Evolutionary conservation across 2,888 invertebrate genomes (phyloP).

Genomic region (Masnerella sp.): DNA sequence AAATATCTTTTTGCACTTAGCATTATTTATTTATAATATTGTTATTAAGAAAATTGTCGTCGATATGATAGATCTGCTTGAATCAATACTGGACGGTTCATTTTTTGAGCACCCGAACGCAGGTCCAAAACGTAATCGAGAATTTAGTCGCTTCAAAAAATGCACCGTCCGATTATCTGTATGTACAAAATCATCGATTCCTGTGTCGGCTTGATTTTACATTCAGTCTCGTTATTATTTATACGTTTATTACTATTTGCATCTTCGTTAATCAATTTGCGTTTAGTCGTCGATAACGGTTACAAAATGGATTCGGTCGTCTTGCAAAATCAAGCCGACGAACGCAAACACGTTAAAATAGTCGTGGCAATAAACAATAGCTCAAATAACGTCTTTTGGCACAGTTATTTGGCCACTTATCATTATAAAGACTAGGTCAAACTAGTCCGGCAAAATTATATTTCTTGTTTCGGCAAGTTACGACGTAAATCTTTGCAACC

Average conservation of each 20-base stretch:
- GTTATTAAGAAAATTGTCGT: conserved; percentile 69
- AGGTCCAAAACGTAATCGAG: conserved; percentile 5
- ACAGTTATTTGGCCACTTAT: conserved; percentile 55
- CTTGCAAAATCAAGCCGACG: conserved; percentile 48
- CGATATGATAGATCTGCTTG: conserved; percentile 70
- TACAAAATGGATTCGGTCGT: conserved; percentile 1
- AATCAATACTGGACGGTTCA: conserved; percentile 53
- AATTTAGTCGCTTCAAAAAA: conserved; percentile 40
- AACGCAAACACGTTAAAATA: conserved; percentile 21
- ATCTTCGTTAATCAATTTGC: conserved; percentile 25
- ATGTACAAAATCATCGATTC: conserved; percentile 47
- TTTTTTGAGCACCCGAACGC: conserved; percentile 36
- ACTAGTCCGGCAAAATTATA: conserved; percentile 47
- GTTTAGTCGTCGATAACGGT: conserved; percentile 10
- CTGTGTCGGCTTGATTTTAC: conserved; percentile 34
- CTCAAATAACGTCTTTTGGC: conserved; percentile 54
- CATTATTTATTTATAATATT: conserved; percentile 63
- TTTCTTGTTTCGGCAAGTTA: conserved; percentile 31
- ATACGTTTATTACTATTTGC: conserved; percentile 42
- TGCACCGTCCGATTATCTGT: conserved; percentile 45
- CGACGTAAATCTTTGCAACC: conserved; percentile 35
- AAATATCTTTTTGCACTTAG: conserved; percentile 55
- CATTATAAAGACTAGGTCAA: conserved; percentile 41
- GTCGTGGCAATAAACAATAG: conserved; percentile 38
- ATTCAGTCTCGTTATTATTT: conserved; percentile 23